Conservation (phyloP, 2,888 invertebrate species). For the Temnothorax ravouxi region DNA sequence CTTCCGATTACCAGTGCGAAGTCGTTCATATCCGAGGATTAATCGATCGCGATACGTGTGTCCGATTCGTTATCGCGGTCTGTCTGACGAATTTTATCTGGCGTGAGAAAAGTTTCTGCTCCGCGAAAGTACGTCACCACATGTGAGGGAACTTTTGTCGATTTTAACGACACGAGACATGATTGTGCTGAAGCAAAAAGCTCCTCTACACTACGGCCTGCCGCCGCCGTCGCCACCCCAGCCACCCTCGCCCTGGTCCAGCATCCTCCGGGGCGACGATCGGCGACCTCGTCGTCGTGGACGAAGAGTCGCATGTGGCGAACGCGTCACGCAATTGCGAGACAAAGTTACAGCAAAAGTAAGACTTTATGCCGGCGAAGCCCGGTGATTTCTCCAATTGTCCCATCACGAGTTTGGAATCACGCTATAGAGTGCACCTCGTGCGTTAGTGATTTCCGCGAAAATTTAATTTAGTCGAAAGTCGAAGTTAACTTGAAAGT, state of each 20-base stretch:
- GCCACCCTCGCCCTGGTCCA: slow-evolving; percentile 87
- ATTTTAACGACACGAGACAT: slow-evolving; percentile 60
- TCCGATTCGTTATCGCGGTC: neutral
- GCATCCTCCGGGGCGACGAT: slow-evolving; percentile 84
- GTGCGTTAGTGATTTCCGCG: neutral
- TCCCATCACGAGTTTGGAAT: neutral
- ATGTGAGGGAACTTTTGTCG: slow-evolving; percentile 36
- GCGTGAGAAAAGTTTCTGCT: neutral
- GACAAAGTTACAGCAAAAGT: slow-evolving; percentile 77
- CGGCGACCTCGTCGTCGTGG: slow-evolving; percentile 61
- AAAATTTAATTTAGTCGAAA: no score
- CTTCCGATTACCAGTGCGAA: neutral
- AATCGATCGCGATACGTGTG: neutral
- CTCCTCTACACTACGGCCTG: slow-evolving; percentile 87
- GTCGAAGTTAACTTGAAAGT: neutral
- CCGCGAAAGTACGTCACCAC: slow-evolving; percentile 6
- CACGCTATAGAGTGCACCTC: neutral
- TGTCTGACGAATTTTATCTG: neutral
- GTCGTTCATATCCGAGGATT: neutral
- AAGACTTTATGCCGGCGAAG: slow-evolving; percentile 55
- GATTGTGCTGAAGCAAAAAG: slow-evolving; percentile 80
- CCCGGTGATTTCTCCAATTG: slow-evolving; percentile 1
- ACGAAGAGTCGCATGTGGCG: slow-evolving; percentile 60
- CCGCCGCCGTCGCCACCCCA: slow-evolving; percentile 87
- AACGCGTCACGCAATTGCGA: slow-evolving; percentile 72